Evolutionary conservation across 2,113 vertebrate genomes (phyloP).

Genomic region (Ophthalmolycus amberensis): DNA sequence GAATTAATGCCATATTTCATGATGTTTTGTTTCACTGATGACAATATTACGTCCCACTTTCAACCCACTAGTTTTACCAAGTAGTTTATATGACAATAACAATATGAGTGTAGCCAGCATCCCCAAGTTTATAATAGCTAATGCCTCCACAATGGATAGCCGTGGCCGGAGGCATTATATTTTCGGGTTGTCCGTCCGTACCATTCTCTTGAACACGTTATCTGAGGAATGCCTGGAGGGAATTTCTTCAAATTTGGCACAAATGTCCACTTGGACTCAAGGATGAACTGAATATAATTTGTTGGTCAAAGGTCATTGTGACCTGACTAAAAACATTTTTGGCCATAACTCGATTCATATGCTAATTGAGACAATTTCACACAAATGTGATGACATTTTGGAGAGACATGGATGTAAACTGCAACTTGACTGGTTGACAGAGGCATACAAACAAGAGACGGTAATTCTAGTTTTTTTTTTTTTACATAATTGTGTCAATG

Average conservation of each 20-base stretch:
- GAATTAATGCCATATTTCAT: background rate
- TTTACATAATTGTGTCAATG: background rate
- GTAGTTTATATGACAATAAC: background rate
- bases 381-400: background rate
- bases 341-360: background rate
- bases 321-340: no score
- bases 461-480: background rate
- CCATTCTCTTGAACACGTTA: background rate
- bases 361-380: background rate
- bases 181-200: background rate
- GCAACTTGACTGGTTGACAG: background rate
- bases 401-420: background rate
- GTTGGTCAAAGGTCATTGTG: background rate
- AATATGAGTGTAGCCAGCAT: background rate
- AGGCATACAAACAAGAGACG: background rate
- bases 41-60: background rate
- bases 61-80: background rate
- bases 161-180: background rate
- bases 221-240: background rate
- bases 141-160: background rate
- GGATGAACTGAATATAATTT: background rate
- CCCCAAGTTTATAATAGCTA: background rate
- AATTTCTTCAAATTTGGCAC: background rate
- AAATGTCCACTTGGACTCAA: background rate
- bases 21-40: conserved; percentile 1